Conservation (phyloP, 1,140 invertebrate species). For the Drosophila pallidifrons region DNA sequence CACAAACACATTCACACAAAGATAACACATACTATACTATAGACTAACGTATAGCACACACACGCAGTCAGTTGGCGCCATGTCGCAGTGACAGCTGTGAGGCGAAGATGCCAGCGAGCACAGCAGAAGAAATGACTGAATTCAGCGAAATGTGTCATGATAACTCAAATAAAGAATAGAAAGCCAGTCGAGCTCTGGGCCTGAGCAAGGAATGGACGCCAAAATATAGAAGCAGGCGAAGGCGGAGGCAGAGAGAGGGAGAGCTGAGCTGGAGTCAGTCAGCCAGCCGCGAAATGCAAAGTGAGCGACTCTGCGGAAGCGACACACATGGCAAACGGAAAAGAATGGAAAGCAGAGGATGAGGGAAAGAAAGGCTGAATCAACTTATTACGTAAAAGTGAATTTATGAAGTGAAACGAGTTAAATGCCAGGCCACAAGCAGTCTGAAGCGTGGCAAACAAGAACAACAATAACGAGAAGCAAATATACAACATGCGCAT, state of each 20-base stretch:
- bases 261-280: constrained; percentile 58
- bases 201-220: not conserved
- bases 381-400: constrained; percentile 82
- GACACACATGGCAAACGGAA: constrained; percentile 54
- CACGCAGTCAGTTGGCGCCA: constrained; percentile 62
- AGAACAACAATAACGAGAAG: constrained; percentile 32
- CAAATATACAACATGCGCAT: constrained; percentile 21
- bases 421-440: constrained; percentile 78
- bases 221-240: too few species aligned
- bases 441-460: constrained; percentile 31
- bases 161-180: constrained; percentile 83
- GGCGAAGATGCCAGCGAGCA: constrained; percentile 66
- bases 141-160: constrained; percentile 83
- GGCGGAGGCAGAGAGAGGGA: not conserved
- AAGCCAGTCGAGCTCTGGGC: constrained; percentile 45
- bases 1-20: constrained; percentile 11
- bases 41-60: constrained; percentile 4
- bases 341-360: constrained; percentile 17
- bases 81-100: constrained; percentile 75
- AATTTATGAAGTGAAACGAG: constrained; percentile 83
- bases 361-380: constrained; percentile 15
- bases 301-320: constrained; percentile 61
- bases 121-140: constrained; percentile 76
- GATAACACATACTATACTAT: constrained; percentile 26
- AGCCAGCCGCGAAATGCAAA: constrained; percentile 81